These are phyloP conservation scores for Ctenoplectra terminalis DNA, from an alignment of 1,140 invertebrate genomes.

Conservation along the genomic window DNA sequence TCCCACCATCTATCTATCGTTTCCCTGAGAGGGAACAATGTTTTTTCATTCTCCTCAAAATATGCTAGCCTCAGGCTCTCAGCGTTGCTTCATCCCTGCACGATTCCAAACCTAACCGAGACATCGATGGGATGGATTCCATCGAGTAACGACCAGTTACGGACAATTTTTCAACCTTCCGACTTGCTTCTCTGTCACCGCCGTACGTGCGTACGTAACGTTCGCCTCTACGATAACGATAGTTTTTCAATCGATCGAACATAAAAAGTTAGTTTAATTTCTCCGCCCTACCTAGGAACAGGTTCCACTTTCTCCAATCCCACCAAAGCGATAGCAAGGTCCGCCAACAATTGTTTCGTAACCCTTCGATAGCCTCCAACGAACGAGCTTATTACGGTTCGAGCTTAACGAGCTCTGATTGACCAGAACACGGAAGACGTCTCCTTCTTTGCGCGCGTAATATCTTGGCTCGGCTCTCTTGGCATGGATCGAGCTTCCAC, in stretches of 20 bases:
- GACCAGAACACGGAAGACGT: slow-evolving; percentile 13
- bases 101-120: background rate
- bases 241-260: slow-evolving; percentile 43
- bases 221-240: background rate
- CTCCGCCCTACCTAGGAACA: too few species aligned
- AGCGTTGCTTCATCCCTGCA: background rate
- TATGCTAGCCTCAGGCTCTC: slow-evolving; percentile 74
- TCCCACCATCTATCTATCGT: slow-evolving; percentile 68
- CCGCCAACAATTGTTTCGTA: slow-evolving; percentile 49
- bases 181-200: background rate
- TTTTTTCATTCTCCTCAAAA: slow-evolving; percentile 80
- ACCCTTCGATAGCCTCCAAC: slow-evolving; percentile 18
- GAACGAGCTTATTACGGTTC: slow-evolving; percentile 46
- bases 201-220: too few species aligned
- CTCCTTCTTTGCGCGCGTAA: background rate
- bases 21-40: slow-evolving; percentile 77
- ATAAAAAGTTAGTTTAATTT: slow-evolving; percentile 67
- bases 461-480: background rate
- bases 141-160: background rate
- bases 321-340: slow-evolving; percentile 36
- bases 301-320: background rate
- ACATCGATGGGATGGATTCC: slow-evolving; percentile 9
- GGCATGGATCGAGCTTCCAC: background rate
- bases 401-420: slow-evolving; percentile 52
- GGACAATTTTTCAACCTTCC: slow-evolving; percentile 10